These are phyloP conservation scores for Chirona hameri DNA, from an alignment of 2,888 invertebrate genomes.

Conservation along the genomic window DNA sequence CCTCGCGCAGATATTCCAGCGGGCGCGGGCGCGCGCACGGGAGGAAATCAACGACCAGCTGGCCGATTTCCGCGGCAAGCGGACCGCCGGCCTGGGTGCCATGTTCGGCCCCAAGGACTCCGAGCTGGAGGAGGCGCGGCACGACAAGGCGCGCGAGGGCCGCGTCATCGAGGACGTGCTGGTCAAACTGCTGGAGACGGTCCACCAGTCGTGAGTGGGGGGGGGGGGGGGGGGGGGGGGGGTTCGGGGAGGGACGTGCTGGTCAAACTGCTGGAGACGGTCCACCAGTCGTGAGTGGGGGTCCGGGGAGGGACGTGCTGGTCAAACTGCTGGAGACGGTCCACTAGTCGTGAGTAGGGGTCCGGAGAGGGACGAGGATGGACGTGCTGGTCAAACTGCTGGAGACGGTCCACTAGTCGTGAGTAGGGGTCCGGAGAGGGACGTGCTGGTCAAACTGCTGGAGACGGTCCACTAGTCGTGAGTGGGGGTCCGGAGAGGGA, in stretches of 20 bases:
- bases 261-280: too few species aligned
- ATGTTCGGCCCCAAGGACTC: constrained; percentile 84
- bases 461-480: constrained; percentile 49
- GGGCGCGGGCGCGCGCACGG: constrained; percentile 77
- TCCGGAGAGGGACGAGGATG: too few species aligned
- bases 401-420: constrained; percentile 49
- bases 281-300: background rate
- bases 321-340: constrained; percentile 34
- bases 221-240: too few species aligned
- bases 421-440: constrained; percentile 43
- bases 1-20: constrained; percentile 65
- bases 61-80: constrained; percentile 79
- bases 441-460: constrained; percentile 65
- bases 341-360: too few species aligned
- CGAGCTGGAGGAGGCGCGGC: constrained; percentile 70
- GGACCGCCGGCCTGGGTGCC: constrained; percentile 81
- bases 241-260: too few species aligned
- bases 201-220: constrained; percentile 34
- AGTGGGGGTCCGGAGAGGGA: too few species aligned
- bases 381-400: constrained; percentile 67
- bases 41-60: constrained; percentile 76
- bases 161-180: constrained; percentile 70
- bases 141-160: constrained; percentile 71
- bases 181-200: constrained; percentile 63
- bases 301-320: constrained; percentile 34